Percentiles rank a stretch among this genome's conserved stretches.
These are phyloP conservation scores for Baryphthengus martii DNA, from an alignment of 2,113 vertebrate genomes.

Conservation along the genomic window DNA sequence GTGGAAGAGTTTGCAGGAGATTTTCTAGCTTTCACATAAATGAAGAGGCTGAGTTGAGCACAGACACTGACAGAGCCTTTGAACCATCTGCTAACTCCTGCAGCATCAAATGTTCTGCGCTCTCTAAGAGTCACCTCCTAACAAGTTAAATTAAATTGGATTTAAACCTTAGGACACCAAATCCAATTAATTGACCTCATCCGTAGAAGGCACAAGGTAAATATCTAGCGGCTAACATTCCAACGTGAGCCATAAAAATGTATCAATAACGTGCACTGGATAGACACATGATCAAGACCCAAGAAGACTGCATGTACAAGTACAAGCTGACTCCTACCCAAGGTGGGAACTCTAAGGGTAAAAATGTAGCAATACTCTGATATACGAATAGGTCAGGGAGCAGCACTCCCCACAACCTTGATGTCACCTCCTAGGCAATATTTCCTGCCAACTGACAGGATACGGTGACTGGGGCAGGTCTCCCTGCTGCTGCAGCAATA, in stretches of 20 bases:
- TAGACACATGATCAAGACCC: background rate
- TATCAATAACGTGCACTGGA: background rate
- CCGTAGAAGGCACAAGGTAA: background rate
- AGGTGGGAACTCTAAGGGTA: background rate
- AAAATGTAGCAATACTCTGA: background rate
- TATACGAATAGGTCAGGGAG: background rate
- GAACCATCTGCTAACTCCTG: background rate
- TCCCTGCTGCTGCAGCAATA: background rate
- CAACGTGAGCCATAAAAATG: background rate
- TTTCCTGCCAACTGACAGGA: background rate
- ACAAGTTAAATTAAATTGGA: background rate
- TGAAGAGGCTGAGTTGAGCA: background rate
- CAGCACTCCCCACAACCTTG: rapidly evolving
- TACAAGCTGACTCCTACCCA: background rate
- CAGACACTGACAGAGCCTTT: background rate
- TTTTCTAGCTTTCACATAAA: background rate
- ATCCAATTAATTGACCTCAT: background rate
- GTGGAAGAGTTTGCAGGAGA: background rate
- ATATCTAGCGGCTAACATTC: background rate
- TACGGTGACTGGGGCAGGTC: background rate
- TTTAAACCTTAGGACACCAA: background rate
- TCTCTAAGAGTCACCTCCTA: background rate
- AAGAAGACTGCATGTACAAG: rapidly evolving
- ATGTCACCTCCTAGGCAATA: background rate
- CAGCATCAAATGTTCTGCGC: background rate